Evolutionary conservation across 2,113 vertebrate species (phyloP), one percentile per base, ranked within the genome.

Genomic region (Pseudopodoces humilis): DNA sequence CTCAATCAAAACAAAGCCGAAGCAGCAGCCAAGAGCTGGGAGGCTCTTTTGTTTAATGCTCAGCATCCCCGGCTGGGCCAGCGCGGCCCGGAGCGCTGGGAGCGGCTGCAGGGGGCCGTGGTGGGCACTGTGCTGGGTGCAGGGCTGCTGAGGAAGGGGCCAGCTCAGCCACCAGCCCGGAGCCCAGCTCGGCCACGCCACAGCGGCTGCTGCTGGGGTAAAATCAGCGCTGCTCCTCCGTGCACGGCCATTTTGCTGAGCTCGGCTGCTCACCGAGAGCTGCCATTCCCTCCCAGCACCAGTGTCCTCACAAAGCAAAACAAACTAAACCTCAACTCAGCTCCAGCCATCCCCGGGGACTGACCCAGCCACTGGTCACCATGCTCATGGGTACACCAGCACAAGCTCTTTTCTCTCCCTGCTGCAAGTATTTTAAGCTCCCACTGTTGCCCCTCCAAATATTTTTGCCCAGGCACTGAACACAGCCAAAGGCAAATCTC

Each of bases 1-100:
- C 91, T 96, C 97, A 91, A 97, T 95, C 96, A 97, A 96, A 97
- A 79, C 93, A 95, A 97, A 97, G 94, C 95, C 80, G 27, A 83
- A 91, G 81, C 71, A 16, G 94, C 92, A 96, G 90, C 89, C 94
- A 96, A 77, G 91, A 96, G 95, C 92, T 52, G 28, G 79, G 91
- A 96, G 90, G 72, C 80, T 96, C 94, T 95, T 95, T 97, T 97
- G 94, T 97, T 97, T 94, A 89, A 88, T 74, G 88, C 81, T 94
- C 43, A 72, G 84, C 69, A 85, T 83, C 62, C 84, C 91, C 68
- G 14, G 78, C 69, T 39, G 7, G 78, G 37, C 74, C 47, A 69
- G 69, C 59, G 17, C 23, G 37, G 47, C 10, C 39, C 64, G 5
- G 55, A 86, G 72, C 15, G 72, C 55, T 0, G 18, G 55, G 37